Evolutionary conservation across 2,113 vertebrate genomes (phyloP).

Genomic region (Amphilophus citrinellus): DNA sequence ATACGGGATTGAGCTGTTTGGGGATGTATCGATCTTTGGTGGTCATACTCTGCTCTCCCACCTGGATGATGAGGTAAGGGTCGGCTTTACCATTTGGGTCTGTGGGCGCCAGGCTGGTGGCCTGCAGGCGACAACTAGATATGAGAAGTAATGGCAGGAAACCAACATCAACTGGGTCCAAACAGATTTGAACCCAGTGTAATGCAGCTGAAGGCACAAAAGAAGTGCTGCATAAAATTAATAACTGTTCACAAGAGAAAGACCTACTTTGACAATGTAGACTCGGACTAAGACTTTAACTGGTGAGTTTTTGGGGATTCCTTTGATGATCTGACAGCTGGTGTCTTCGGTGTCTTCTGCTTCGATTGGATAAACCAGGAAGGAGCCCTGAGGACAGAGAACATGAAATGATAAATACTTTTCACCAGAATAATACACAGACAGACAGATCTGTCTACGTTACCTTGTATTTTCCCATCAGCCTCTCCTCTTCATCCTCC

Average conservation of each 20-base stretch:
- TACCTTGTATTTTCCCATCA: slow-evolving; percentile 97
- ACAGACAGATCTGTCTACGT: neutral
- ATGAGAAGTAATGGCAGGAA: neutral
- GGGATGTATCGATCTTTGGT: slow-evolving; percentile 91
- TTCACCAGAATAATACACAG: neutral
- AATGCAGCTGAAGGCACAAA: neutral
- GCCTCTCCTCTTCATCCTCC: slow-evolving; percentile 83
- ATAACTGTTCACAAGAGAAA: neutral
- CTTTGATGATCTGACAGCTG: slow-evolving; percentile 80
- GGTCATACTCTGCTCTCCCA: slow-evolving; percentile 84
- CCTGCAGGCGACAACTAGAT: slow-evolving; percentile 76
- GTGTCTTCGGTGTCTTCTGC: slow-evolving; percentile 77
- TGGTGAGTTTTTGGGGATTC: slow-evolving; percentile 89
- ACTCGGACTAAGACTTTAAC: slow-evolving; percentile 91
- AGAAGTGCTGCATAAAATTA: too few relatives aligned
- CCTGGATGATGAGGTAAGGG: slow-evolving; percentile 89
- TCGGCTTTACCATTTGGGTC: slow-evolving; percentile 95
- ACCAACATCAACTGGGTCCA: neutral
- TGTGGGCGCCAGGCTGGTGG: slow-evolving; percentile 88
- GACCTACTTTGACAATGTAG: slow-evolving; percentile 88
- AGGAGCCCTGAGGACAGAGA: slow-evolving; percentile 84
- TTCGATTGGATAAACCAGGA: slow-evolving; percentile 88
- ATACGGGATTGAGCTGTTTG: slow-evolving; percentile 94
- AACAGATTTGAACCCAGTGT: neutral
- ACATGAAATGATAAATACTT: neutral